Evolutionary conservation across 2,888 invertebrate species (phyloP).

Genomic region (Ochropleura leucogaster): DNA sequence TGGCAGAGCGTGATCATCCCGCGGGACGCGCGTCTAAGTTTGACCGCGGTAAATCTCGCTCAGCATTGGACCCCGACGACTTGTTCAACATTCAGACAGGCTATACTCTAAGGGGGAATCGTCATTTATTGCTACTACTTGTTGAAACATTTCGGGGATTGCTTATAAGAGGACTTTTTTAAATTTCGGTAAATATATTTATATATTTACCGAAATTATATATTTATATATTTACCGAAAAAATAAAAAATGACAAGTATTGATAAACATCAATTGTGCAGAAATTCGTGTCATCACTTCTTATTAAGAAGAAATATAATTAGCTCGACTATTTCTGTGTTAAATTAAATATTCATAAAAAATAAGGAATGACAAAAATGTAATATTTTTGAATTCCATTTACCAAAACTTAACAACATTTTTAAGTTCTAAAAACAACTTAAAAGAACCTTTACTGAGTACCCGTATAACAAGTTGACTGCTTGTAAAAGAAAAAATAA

Average conservation of each 20-base stretch:
- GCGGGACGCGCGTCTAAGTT: slow-evolving; percentile 78
- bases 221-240: no score
- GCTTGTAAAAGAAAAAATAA: slow-evolving; percentile 26
- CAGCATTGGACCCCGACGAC: slow-evolving; percentile 77
- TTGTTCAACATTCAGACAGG: slow-evolving; percentile 77
- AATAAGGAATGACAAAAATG: no score
- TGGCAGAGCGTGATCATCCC: slow-evolving; percentile 64
- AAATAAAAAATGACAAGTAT: no score
- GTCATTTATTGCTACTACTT: slow-evolving; percentile 70
- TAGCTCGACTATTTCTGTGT: no score
- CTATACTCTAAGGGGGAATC: slow-evolving; percentile 71
- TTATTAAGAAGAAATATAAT: no score
- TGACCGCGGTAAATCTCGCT: slow-evolving; percentile 82
- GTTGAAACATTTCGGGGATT: slow-evolving; percentile 28
- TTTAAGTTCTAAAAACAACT: not conserved
- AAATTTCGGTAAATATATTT: no score
- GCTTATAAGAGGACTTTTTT: slow-evolving; percentile 3
- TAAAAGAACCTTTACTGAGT: slow-evolving; percentile 10
- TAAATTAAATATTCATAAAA: no score
- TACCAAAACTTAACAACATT: not conserved
- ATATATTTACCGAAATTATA: no score
- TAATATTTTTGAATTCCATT: not conserved
- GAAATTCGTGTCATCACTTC: no score
- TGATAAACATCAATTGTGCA: no score
- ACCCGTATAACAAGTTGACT: slow-evolving; percentile 26